A percentile compares a stretch with the other conserved stretches of the same genome.
Conservation (phyloP, 2,797 vertebrate species). For the Pantherophis vulpinus region DNA sequence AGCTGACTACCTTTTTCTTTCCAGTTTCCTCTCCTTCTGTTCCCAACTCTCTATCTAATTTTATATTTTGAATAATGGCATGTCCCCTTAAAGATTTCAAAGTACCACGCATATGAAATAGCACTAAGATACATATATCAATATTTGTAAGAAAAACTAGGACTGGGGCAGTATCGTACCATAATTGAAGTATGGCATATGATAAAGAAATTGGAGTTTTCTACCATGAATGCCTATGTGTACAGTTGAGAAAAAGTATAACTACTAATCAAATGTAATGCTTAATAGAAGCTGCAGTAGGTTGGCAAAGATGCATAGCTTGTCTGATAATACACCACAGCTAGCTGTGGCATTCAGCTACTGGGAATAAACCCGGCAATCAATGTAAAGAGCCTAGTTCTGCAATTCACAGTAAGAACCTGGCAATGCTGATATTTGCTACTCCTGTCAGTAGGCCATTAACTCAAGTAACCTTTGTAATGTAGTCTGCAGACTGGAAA, state of each 20-base stretch:
- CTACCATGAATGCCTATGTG: not conserved
- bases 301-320: not conserved
- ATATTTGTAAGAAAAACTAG: not conserved
- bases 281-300: not conserved
- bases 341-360: slow-evolving; percentile 10
- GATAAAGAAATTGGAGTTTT: not conserved
- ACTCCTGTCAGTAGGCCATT: slow-evolving; percentile 25
- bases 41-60: no score
- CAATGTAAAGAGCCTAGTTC: slow-evolving; percentile 27
- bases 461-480: slow-evolving; percentile 28
- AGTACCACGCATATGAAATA: not conserved
- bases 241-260: not conserved
- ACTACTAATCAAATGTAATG: not conserved
- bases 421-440: slow-evolving; percentile 18
- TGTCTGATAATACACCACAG: not conserved
- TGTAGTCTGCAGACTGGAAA: not conserved
- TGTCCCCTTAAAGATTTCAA: not conserved
- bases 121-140: not conserved
- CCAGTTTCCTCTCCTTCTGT: not conserved
- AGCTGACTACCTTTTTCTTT: no score
- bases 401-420: slow-evolving; percentile 27
- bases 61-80: not conserved
- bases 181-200: not conserved
- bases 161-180: no score
- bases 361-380: slow-evolving; percentile 11